phyloP scores from a whole-genome alignment of 1,140 invertebrate genomes.

The Reticulitermes speratus region DNA sequence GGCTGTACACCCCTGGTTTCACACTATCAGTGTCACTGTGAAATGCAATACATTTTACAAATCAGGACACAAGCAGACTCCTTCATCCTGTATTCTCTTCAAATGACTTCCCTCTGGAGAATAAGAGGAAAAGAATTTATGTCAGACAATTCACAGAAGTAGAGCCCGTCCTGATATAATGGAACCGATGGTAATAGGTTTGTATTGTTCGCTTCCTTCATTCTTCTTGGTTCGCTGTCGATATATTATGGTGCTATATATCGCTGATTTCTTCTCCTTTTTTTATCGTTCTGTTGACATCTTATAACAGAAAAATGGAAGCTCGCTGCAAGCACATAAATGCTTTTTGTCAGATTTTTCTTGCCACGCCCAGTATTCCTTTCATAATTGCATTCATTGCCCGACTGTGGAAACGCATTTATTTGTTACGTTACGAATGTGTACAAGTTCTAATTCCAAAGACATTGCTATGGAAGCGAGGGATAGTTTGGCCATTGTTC shows the following conservation, averaged over 20 bases:
- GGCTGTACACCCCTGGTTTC: background rate
- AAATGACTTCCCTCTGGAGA: background rate
- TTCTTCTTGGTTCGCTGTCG: background rate
- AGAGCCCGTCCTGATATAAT: background rate
- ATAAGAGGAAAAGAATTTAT: conserved; percentile 4
- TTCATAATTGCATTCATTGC: background rate
- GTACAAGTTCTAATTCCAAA: too few relatives aligned
- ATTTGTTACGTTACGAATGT: too few relatives aligned
- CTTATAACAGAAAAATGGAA: background rate
- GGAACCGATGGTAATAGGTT: conserved; percentile 1
- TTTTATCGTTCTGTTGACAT: background rate
- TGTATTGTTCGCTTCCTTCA: background rate
- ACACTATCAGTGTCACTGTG: background rate
- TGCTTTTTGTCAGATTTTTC: background rate
- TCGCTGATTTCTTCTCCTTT: background rate
- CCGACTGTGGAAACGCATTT: too few relatives aligned
- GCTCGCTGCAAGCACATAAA: background rate
- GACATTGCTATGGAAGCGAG: too few relatives aligned
- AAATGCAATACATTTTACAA: background rate
- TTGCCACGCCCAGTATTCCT: background rate
- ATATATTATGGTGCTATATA: background rate
- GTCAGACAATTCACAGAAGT: background rate
- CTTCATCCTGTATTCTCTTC: background rate
- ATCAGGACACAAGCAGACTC: background rate
- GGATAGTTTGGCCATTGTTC: too few relatives aligned